Evolutionary conservation across 2,797 vertebrate genomes (phyloP), one percentile per base, ranked within the genome.

Genomic region (Danio aesculapii): DNA sequence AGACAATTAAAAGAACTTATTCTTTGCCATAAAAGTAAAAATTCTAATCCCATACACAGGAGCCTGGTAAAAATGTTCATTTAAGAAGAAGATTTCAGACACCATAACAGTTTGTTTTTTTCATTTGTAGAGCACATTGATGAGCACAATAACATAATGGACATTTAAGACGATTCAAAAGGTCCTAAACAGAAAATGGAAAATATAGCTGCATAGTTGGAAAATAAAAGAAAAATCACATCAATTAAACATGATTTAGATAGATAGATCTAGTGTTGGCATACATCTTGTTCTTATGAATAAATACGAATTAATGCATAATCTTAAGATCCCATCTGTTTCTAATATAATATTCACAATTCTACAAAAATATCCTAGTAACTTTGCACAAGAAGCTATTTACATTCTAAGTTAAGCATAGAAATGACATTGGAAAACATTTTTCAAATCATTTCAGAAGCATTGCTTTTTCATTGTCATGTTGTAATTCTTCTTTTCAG

Each of bases 301-400:
- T 43, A 58, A 10, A 41, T 70, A 19, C n/a, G 44, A 16, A 58
- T 52, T 13, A 84, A 70, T 50, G 57, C 67, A 16, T 77, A 68
- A 73, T 57, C 63, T 63, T 46, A 41, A 62, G 19, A 78, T 75
- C 79, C 73, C 78, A 83, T 59, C 71, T 84, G 57, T 81, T 72
- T 43, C 68, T 77, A 71, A 84, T 81, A 70, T 55, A 67, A 81
- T 72, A 82, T 81, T 81, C 47, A 79, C 57, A 77, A 81, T 77
- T 83, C 69, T 43, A 66, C 49, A 72, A 61, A 84, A 84, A 78
- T 62, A 70, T 75, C 68, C 71, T 78, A 76, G 70, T 81, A 71
- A 81, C 46, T 68, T 71, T 68, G 47, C 17, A 14, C 46, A 61
- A 59, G 68, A 44, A 41, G 46, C 55, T 61, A 21, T 77, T 83